These are phyloP conservation scores for Perodicticus potto DNA, from an alignment of 2,797 vertebrate species.

Conservation along the genomic window DNA sequence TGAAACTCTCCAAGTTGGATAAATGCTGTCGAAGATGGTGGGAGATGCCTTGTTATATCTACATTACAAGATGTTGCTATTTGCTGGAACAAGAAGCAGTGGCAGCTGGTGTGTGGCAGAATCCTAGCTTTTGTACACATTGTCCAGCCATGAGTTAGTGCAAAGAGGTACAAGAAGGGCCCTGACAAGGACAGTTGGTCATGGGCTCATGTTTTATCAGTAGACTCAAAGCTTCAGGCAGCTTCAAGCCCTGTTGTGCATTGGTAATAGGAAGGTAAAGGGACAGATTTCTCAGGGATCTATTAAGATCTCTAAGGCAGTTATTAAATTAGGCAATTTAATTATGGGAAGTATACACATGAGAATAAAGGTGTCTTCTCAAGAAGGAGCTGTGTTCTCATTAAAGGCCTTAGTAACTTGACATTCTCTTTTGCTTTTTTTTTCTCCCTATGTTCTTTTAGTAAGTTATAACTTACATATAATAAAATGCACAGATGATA, in stretches of 20 bases:
- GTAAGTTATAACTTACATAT: background rate
- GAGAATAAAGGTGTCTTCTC: constrained; percentile 53
- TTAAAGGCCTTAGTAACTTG: background rate
- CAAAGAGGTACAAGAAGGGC: background rate
- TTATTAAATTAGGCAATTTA: constrained; percentile 66
- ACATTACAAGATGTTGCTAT: background rate
- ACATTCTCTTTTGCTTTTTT: too few species aligned
- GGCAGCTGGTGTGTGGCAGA: background rate
- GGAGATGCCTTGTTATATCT: background rate
- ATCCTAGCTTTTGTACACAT: background rate
- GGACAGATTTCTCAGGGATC: constrained; percentile 14
- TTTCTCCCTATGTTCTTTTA: background rate
- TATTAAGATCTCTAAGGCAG: constrained; percentile 56
- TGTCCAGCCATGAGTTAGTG: background rate
- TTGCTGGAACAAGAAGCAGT: background rate
- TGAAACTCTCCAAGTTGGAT: background rate
- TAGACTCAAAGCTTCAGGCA: background rate
- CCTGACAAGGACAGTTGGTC: background rate
- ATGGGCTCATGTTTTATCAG: background rate
- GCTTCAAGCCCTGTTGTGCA: background rate
- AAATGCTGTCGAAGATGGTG: background rate
- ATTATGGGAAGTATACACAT: constrained; percentile 51
- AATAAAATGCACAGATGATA: background rate
- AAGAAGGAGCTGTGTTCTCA: constrained; percentile 53
- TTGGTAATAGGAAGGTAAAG: background rate